A percentile compares a stretch with the other conserved stretches of the same genome.
Evolutionary conservation across 2,797 vertebrate genomes (phyloP).

Genomic region (Tragopan temminckii): DNA sequence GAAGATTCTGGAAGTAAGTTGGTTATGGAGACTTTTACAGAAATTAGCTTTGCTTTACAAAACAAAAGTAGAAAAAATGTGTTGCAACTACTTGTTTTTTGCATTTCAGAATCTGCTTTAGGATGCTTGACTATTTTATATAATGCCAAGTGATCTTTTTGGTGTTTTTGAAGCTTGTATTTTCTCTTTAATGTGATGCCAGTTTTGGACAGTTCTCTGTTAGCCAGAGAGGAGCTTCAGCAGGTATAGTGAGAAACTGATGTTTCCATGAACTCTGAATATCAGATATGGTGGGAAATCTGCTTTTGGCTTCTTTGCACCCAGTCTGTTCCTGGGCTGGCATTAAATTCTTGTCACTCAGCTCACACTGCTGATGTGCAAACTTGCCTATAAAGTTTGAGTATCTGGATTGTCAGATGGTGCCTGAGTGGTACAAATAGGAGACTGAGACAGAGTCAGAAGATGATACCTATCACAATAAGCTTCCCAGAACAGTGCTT

Average conservation of each 20-base stretch:
- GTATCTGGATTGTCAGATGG: not conserved
- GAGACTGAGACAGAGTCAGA: not conserved
- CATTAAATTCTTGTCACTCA: accelerated
- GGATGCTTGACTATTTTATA: not conserved
- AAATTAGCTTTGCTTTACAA: not conserved
- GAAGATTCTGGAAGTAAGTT: not conserved
- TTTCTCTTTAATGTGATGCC: not conserved
- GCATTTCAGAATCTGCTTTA: not conserved
- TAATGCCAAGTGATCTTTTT: not conserved
- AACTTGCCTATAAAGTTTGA: not conserved
- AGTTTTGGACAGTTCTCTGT: not conserved
- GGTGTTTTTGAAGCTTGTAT: not conserved
- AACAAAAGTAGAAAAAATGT: not conserved
- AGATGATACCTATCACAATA: not conserved
- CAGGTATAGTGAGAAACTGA: not conserved
- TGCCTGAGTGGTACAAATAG: not conserved
- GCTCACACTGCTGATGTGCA: accelerated
- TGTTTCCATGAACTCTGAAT: not conserved
- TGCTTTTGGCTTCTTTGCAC: not conserved
- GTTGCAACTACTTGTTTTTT: not conserved
- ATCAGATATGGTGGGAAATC: not conserved
- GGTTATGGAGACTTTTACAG: not conserved
- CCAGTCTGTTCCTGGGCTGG: not conserved
- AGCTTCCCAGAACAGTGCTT: not conserved
- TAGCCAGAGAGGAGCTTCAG: not conserved